These are phyloP conservation scores for Tautogolabrus adspersus DNA, from an alignment of 2,113 vertebrate genomes.

Conservation along the genomic window DNA sequence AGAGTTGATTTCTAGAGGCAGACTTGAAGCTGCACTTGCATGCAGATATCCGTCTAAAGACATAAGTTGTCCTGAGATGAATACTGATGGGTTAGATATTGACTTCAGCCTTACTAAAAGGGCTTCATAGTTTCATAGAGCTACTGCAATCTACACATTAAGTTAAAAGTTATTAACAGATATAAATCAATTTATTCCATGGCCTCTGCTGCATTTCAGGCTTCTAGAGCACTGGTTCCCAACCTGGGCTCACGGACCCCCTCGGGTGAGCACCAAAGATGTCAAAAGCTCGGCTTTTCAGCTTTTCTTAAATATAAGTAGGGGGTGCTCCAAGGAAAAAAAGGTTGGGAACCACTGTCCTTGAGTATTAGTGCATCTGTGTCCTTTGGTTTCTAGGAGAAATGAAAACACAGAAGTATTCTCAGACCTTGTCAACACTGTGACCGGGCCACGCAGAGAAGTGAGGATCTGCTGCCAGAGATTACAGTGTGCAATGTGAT, in stretches of 20 bases:
- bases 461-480: constrained; percentile 59
- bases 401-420: constrained; percentile 1
- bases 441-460: constrained; percentile 31
- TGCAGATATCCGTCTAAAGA: too few species aligned
- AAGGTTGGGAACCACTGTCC: too few species aligned
- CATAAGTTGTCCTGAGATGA: too few species aligned
- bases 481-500: constrained; percentile 74
- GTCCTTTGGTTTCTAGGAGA: constrained; percentile 1
- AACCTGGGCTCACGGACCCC: too few species aligned
- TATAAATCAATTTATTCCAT: not conserved
- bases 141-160: not conserved
- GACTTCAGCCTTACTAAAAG: too few species aligned
- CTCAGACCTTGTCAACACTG: constrained; percentile 38
- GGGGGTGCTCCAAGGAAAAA: too few species aligned
- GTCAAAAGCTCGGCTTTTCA: too few species aligned
- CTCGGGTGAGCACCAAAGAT: too few species aligned
- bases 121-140: not conserved
- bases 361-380: constrained; percentile 1
- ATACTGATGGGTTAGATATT: too few species aligned
- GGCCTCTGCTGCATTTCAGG: not conserved
- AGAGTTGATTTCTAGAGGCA: too few species aligned
- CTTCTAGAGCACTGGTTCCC: not conserved
- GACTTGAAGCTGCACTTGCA: too few species aligned
- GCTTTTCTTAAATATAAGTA: too few species aligned
- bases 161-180: not conserved